A percentile compares a stretch with the other conserved stretches of the same genome.
phyloP scores from a whole-genome alignment of 2,888 invertebrate genomes.

The Cheilosia urbana region DNA sequence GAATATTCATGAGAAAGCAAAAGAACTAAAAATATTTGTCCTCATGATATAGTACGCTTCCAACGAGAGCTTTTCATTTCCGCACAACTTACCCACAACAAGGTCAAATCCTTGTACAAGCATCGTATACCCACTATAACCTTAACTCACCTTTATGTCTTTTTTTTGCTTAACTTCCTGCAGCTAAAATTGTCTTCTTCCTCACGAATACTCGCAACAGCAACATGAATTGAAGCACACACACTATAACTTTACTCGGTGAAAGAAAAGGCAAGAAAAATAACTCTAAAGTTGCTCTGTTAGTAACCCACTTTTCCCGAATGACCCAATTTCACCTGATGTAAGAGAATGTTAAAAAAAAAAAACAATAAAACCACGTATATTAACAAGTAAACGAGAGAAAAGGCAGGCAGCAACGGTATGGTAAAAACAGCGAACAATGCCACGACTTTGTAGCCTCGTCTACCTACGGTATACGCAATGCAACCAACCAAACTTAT shows the following conservation, averaged over 20 bases:
- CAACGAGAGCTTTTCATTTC: not conserved
- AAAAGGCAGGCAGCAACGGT: not conserved
- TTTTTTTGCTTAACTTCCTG: not conserved
- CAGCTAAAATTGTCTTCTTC: not conserved
- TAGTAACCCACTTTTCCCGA: conserved; percentile 38
- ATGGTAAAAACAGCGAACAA: not conserved
- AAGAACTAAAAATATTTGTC: too few species aligned
- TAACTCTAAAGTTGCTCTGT: not conserved
- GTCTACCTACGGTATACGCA: not conserved
- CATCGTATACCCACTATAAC: not conserved
- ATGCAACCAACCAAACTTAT: not conserved
- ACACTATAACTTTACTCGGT: not conserved
- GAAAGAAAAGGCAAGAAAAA: not conserved
- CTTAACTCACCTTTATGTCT: not conserved
- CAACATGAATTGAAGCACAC: not conserved
- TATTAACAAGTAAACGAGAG: not conserved
- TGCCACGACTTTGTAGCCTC: not conserved
- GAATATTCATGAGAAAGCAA: too few species aligned
- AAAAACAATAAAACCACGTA: not conserved
- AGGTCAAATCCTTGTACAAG: not conserved
- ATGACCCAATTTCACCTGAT: conserved; percentile 40
- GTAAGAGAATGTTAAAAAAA: conserved; percentile 18
- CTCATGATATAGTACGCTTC: too few species aligned
- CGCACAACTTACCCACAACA: not conserved
- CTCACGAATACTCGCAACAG: not conserved